A percentile compares a stretch with the other conserved stretches of the same genome.
Conservation (phyloP, 2,797 vertebrate genomes). For the Rhinatrema bivittatum region DNA sequence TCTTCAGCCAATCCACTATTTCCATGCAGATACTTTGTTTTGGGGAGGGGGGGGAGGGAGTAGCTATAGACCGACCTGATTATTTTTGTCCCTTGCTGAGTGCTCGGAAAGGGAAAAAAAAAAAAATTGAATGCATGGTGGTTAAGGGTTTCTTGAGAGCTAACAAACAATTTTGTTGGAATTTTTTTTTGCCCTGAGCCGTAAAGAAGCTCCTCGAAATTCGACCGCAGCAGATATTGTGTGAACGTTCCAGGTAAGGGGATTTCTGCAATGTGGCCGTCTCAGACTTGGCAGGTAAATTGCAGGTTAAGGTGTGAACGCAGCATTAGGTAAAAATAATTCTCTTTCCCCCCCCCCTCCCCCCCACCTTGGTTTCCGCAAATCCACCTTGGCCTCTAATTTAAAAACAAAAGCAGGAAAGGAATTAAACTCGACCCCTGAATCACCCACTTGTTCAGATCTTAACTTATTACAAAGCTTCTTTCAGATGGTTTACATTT, state of each 20-base stretch:
- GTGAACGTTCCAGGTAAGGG: slow-evolving; percentile 7
- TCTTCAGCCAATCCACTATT: slow-evolving; percentile 42
- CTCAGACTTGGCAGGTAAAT: slow-evolving; percentile 83
- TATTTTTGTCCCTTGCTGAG: too few species aligned
- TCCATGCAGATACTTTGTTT: slow-evolving; percentile 25
- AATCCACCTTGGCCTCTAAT: slow-evolving; percentile 91
- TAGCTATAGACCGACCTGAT: too few species aligned
- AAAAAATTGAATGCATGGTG: too few species aligned
- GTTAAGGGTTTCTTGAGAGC: too few species aligned
- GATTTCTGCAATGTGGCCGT: slow-evolving; percentile 22
- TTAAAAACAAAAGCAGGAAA: slow-evolving; percentile 86
- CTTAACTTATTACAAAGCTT: slow-evolving; percentile 59
- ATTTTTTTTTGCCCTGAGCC: slow-evolving; percentile 40
- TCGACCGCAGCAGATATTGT: slow-evolving; percentile 1
- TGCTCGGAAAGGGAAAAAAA: too few species aligned
- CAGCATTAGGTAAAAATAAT: slow-evolving; percentile 79
- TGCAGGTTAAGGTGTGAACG: slow-evolving; percentile 92
- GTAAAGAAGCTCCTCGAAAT: slow-evolving; percentile 30
- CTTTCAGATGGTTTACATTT: slow-evolving; percentile 64
- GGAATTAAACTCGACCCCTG: slow-evolving; percentile 85
- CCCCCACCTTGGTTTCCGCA: slow-evolving; percentile 61
- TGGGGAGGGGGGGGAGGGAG: slow-evolving; percentile 1
- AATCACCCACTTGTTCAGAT: slow-evolving; percentile 76
- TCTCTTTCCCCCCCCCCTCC: slow-evolving; percentile 18
- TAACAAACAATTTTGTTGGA: slow-evolving; percentile 23